Evolutionary conservation across 2,113 vertebrate genomes (phyloP).

Genomic region (Sceloporus undulatus): DNA sequence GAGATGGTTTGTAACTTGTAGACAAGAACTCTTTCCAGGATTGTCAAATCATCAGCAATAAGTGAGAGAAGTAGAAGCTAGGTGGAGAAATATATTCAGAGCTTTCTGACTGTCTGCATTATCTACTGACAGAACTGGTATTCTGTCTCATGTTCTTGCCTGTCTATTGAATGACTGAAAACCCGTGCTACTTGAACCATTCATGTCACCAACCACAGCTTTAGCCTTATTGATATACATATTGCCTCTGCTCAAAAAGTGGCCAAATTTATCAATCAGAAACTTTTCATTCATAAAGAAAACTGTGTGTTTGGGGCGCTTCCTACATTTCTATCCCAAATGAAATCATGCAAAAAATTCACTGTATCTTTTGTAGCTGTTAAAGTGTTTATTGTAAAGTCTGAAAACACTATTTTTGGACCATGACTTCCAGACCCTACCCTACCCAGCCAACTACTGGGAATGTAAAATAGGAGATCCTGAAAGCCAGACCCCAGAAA

Average conservation of each 20-base stretch:
- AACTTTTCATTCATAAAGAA: too few species aligned
- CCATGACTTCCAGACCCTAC: too few species aligned
- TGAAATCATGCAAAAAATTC: too few species aligned
- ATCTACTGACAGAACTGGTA: constrained; percentile 16
- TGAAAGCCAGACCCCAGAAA: too few species aligned
- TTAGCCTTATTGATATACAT: not conserved
- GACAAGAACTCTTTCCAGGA: constrained; percentile 52
- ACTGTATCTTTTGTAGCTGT: too few species aligned
- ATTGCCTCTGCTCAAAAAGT: not conserved
- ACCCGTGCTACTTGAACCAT: too few species aligned
- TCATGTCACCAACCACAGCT: not conserved
- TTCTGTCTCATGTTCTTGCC: too few species aligned
- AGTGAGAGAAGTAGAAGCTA: constrained; percentile 41
- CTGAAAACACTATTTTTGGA: too few species aligned
- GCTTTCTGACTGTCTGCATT: not conserved
- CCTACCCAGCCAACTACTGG: too few species aligned
- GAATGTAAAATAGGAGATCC: too few species aligned
- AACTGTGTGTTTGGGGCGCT: not conserved
- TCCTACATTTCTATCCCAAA: not conserved
- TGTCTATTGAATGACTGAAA: not conserved
- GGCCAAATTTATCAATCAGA: not conserved
- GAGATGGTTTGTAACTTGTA: constrained; percentile 63
- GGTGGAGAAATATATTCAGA: not conserved
- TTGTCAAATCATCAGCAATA: constrained; percentile 43
- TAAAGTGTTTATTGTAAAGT: too few species aligned